Conservation (phyloP, 2,888 invertebrate genomes). For the Sarcophaga subvicina region DNA sequence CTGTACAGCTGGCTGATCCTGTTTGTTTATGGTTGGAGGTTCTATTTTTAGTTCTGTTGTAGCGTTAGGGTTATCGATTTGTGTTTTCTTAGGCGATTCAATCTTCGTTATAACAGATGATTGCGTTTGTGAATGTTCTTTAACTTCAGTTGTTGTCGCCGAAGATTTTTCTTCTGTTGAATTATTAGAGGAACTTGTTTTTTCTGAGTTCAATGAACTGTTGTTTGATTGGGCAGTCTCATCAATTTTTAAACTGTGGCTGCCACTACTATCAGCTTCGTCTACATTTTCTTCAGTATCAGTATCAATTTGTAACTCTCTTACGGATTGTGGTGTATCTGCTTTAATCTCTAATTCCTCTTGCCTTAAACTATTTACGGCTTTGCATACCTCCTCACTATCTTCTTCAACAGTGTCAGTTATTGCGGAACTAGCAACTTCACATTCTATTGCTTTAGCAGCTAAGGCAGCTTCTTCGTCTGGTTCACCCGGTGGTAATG, state of each 20-base stretch:
- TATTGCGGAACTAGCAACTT: slow-evolving; percentile 61
- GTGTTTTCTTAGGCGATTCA: slow-evolving; percentile 55
- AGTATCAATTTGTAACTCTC: slow-evolving; percentile 92
- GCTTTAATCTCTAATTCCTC: slow-evolving; percentile 89
- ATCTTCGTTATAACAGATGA: slow-evolving; percentile 78
- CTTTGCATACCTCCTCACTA: slow-evolving; percentile 92
- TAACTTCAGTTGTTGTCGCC: slow-evolving; percentile 23
- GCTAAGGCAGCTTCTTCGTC: slow-evolving; percentile 82
- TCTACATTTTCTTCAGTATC: slow-evolving; percentile 90
- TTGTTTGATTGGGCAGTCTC: slow-evolving; percentile 72
- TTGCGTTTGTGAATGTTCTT: slow-evolving; percentile 33
- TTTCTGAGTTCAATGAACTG: slow-evolving; percentile 55
- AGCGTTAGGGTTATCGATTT: slow-evolving; percentile 72
- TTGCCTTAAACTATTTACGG: slow-evolving; percentile 90
- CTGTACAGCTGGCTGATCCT: slow-evolving; percentile 78
- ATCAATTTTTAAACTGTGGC: slow-evolving; percentile 77
- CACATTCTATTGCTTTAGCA: slow-evolving; percentile 81
- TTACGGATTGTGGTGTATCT: slow-evolving; percentile 92
- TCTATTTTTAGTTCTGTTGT: slow-evolving; percentile 77
- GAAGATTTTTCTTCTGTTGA: slow-evolving; percentile 9
- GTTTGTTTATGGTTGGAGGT: slow-evolving; percentile 77
- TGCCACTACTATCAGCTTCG: slow-evolving; percentile 82
- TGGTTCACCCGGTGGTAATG: slow-evolving; percentile 76
- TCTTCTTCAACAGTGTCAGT: slow-evolving; percentile 81
- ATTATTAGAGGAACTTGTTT: slow-evolving; percentile 20